Evolutionary conservation across 2,888 invertebrate species (phyloP), one percentile per base, ranked within the genome.

Genomic region (Camponotus fellah): DNA sequence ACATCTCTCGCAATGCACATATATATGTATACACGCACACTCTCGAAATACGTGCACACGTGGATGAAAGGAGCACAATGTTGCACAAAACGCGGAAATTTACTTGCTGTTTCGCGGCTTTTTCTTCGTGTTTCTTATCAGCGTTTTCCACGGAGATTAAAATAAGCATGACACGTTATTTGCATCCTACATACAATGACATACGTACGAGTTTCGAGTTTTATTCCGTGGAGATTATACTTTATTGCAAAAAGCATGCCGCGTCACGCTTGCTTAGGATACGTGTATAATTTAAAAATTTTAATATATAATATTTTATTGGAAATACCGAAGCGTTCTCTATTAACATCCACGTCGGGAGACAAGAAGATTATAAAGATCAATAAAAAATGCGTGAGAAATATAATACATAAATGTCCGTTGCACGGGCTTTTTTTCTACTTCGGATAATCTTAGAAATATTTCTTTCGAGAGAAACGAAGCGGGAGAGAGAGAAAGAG

Each of bases 1-100:
- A 85, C 84, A 62, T 75, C 72, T 85, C 34, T 81, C 85, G 69
- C 64, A 46, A 21, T 53, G n/a, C n/a, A 49, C 17, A 17, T 46
- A 46, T 49, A 17, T 49, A 49, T 49, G 17, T 49, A 17, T 49
- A 17, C n/a, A n/a, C n/a, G 8, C 37, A 40, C 46, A 65, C 62
- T 37, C 14, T 10, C 46, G 40, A 71, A 60, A 60, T n/a, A 14
- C 17, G 0, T 58, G 14, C 34, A 26, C 34, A 53, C n/a, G 3
- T 21, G 14, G 56, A n/a, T 58, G 12, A 6, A 58, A 43, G 34
- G 21, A 21, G 32, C 10, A 37, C 37, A 37, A 71, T 75, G 76
- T 76, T 58, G 56, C 40, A 69, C 14, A 34, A 32, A 58, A 76
- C 26, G 68, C 26, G 53, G 43, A 79, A 43, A 79, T 34, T 53